Evolutionary conservation across 2,113 vertebrate species (phyloP).

Genomic region (Halichoeres trimaculatus): DNA sequence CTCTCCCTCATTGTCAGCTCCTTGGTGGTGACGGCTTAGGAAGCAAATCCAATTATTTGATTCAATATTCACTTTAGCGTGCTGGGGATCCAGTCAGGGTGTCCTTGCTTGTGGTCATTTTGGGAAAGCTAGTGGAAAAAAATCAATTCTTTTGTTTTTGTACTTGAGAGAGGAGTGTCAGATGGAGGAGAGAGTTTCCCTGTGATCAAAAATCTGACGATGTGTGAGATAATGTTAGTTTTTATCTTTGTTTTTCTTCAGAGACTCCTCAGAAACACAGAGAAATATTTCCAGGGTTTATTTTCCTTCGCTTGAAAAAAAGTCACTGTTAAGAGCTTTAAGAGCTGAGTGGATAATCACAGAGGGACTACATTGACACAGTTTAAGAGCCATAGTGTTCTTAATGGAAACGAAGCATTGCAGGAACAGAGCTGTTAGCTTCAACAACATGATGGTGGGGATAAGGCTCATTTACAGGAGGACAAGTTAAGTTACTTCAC

Average conservation of each 20-base stretch:
- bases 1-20: slow-evolving; percentile 58
- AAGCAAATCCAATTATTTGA: slow-evolving; percentile 79
- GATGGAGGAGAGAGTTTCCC: not conserved
- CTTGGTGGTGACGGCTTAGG: slow-evolving; percentile 64
- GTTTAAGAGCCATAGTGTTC: too few relatives aligned
- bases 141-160: slow-evolving; percentile 50
- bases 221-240: slow-evolving; percentile 12
- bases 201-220: slow-evolving; percentile 24
- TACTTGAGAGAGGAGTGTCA: slow-evolving; percentile 25
- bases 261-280: not conserved
- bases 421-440: not conserved
- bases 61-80: slow-evolving; percentile 75
- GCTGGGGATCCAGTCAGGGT: slow-evolving; percentile 47
- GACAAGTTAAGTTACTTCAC: not conserved
- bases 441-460: not conserved
- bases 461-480: slow-evolving; percentile 7
- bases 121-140: slow-evolving; percentile 44
- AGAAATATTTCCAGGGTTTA: slow-evolving; percentile 7
- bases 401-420: not conserved
- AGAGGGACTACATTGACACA: too few relatives aligned
- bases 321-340: not conserved
- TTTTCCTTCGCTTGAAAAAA: slow-evolving; percentile 21
- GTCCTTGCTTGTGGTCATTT: slow-evolving; percentile 67
- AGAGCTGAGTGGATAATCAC: too few relatives aligned
- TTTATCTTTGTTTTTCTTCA: not conserved